Conservation (phyloP, 2,888 invertebrate genomes). For the Andrena fulva region DNA sequence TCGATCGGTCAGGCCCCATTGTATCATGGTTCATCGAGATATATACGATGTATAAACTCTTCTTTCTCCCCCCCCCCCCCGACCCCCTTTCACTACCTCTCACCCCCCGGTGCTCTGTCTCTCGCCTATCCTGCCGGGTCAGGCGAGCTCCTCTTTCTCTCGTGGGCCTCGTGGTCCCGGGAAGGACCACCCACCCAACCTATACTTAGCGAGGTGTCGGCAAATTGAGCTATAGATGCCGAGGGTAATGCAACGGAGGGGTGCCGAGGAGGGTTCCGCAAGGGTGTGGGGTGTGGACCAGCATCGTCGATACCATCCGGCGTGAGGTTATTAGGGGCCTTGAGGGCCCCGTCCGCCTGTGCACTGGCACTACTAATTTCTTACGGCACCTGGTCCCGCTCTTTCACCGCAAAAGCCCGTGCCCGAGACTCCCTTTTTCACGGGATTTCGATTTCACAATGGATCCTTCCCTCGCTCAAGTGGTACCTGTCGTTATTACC, state of each 20-base stretch:
- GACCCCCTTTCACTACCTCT: slow-evolving; percentile 49
- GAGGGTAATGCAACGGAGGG: slow-evolving; percentile 80
- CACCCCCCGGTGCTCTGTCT: slow-evolving; percentile 43
- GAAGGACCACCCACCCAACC: slow-evolving; percentile 83
- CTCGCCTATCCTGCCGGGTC: slow-evolving; percentile 70
- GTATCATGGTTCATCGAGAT: slow-evolving; percentile 71
- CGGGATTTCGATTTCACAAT: slow-evolving; percentile 58
- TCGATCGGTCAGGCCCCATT: slow-evolving; percentile 59
- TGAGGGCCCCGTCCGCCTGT: slow-evolving; percentile 51
- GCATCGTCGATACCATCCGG: slow-evolving; percentile 81
- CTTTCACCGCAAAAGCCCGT: slow-evolving; percentile 69
- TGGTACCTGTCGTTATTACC: slow-evolving; percentile 47
- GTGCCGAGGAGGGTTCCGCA: slow-evolving; percentile 44
- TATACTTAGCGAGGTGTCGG: slow-evolving; percentile 85
- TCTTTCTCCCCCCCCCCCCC: slow-evolving; percentile 15
- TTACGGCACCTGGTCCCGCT: slow-evolving; percentile 80
- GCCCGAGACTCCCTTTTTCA: slow-evolving; percentile 58
- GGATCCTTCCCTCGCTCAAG: slow-evolving; percentile 23
- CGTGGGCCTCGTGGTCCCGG: slow-evolving; percentile 70
- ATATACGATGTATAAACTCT: slow-evolving; percentile 70
- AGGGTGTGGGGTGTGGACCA: slow-evolving; percentile 42
- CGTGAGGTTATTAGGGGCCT: slow-evolving; percentile 78
- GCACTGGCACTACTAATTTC: slow-evolving; percentile 79
- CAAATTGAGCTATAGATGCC: slow-evolving; percentile 84
- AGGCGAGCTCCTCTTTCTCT: slow-evolving; percentile 65